Conservation (phyloP, 2,113 vertebrate species). For the Caretta caretta region DNA sequence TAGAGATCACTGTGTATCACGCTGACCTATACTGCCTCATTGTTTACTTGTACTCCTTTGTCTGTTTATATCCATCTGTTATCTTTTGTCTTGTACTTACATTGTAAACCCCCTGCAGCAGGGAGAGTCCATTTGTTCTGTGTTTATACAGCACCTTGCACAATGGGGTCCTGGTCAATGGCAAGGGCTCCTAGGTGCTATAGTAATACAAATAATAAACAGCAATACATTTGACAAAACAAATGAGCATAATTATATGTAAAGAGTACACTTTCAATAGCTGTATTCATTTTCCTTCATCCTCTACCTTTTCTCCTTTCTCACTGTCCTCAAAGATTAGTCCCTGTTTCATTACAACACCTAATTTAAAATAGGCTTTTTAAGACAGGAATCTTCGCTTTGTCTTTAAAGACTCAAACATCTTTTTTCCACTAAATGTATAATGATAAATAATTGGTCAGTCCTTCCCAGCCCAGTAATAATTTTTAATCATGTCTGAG, state of each 20-base stretch:
- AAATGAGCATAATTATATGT: background rate
- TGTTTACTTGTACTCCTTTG: background rate
- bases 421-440: background rate
- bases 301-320: background rate
- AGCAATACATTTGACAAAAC: background rate
- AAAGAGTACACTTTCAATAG: background rate
- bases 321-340: background rate
- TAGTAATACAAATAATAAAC: background rate
- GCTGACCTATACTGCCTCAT: background rate
- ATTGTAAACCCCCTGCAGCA: background rate
- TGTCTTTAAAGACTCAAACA: background rate
- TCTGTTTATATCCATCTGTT: background rate
- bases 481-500: background rate
- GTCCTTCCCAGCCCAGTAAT: background rate
- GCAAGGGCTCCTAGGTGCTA: background rate
- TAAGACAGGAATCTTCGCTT: rapidly evolving
- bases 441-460: background rate
- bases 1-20: background rate
- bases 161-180: background rate
- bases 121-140: background rate
- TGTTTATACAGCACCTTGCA: background rate
- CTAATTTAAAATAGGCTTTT: rapidly evolving
- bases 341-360: background rate
- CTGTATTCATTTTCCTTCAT: rapidly evolving
- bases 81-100: background rate